phyloP scores from a whole-genome alignment of 2,113 vertebrate genomes.

The Elaphurus davidianus region DNA sequence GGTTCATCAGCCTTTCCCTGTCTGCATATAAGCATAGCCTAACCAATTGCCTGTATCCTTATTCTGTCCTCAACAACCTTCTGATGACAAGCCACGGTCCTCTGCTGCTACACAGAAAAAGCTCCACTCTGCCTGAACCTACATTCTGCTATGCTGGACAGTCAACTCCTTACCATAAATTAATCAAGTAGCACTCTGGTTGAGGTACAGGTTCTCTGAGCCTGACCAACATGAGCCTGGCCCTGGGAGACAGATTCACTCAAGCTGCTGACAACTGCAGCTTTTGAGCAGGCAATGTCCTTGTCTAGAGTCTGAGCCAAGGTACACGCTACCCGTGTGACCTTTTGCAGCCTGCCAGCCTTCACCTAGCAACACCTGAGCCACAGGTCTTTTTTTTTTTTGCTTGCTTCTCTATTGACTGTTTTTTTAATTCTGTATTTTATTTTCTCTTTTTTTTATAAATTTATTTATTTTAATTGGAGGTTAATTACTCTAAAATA shows the following conservation, averaged over 20 bases:
- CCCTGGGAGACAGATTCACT: not conserved
- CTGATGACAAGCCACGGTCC: not conserved
- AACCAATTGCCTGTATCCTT: not conserved
- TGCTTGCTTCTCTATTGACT: too few relatives aligned
- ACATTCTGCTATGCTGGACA: not conserved
- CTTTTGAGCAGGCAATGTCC: not conserved
- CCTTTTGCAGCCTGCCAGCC: not conserved
- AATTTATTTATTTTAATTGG: too few relatives aligned
- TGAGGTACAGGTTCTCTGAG: conserved; percentile 24
- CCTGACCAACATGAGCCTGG: not conserved
- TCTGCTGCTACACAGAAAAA: not conserved
- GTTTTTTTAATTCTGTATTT: too few relatives aligned
- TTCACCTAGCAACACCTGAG: not conserved
- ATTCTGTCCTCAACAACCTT: not conserved
- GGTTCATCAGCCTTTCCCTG: not conserved
- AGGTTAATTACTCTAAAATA: too few relatives aligned
- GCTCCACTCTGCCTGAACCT: not conserved
- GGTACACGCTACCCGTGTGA: not conserved
- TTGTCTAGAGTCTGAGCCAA: not conserved
- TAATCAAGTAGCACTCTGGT: not conserved
- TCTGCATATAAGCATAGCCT: not conserved
- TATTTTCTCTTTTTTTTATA: too few relatives aligned
- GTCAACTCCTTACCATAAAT: not conserved
- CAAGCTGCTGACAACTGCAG: not conserved
- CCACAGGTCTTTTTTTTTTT: not conserved